Evolutionary conservation across 2,113 vertebrate species (phyloP).

Genomic region (Xerus inauris): DNA sequence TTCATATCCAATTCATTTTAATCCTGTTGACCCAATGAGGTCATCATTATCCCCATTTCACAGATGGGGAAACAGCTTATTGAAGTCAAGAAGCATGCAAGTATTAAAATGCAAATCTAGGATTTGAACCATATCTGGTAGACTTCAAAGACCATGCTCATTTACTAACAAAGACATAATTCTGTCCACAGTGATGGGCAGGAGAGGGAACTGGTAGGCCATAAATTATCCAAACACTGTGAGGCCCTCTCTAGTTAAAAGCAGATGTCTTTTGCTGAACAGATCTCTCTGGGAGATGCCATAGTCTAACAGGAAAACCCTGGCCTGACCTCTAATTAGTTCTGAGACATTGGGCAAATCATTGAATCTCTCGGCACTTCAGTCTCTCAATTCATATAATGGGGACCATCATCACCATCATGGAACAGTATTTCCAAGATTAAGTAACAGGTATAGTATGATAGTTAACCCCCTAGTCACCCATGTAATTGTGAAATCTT

Average conservation of each 20-base stretch:
- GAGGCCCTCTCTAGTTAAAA: neutral
- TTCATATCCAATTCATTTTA: neutral
- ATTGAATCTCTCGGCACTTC: neutral
- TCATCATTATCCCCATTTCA: neutral
- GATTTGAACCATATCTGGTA: neutral
- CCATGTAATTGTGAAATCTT: neutral
- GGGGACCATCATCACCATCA: neutral
- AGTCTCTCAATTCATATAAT: neutral
- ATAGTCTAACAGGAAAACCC: neutral
- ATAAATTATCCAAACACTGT: neutral
- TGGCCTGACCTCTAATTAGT: neutral
- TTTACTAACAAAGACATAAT: neutral
- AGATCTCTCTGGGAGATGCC: neutral
- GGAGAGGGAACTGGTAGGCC: neutral
- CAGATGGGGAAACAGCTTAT: neutral
- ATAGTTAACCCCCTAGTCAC: neutral
- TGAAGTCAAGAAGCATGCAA: neutral
- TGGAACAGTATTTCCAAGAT: neutral
- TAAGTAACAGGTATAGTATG: neutral
- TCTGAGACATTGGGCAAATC: neutral
- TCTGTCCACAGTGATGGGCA: neutral
- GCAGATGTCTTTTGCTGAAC: neutral
- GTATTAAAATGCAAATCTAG: neutral
- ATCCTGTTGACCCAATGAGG: neutral
- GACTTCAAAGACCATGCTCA: neutral